Evolutionary conservation across 2,113 vertebrate genomes (phyloP).

Genomic region (Andinoacara biseriatus): DNA sequence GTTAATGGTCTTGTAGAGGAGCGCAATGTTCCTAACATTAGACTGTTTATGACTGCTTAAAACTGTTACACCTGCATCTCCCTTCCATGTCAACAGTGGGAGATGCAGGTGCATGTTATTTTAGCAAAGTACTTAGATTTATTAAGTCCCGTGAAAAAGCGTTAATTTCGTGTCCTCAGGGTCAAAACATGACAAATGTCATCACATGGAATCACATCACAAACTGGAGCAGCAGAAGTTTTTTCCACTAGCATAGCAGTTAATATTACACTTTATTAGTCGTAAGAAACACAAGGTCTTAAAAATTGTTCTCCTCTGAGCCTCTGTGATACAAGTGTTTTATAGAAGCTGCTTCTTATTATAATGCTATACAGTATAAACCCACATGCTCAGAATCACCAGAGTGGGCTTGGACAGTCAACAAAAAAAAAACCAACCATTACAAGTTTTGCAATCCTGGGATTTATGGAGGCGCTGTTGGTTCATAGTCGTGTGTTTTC

Average conservation of each 20-base stretch:
- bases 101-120: neutral
- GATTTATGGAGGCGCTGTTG: neutral
- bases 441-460: neutral
- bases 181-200: neutral
- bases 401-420: neutral
- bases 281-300: neutral
- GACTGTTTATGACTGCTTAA: neutral
- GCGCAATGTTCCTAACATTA: neutral
- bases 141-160: neutral
- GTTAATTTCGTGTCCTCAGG: neutral
- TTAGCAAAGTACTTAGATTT: neutral
- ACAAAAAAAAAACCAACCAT: neutral
- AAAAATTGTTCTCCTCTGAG: constrained; percentile 7
- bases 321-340: neutral
- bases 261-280: neutral
- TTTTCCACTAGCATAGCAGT: neutral
- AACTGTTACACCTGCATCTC: neutral
- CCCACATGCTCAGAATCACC: rapidly evolving
- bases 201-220: neutral
- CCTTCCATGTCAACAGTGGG: neutral
- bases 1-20: neutral
- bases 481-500: neutral
- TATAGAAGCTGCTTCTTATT: neutral
- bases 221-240: neutral
- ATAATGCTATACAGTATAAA: too few relatives aligned